These are phyloP conservation scores for Charadrius vociferus DNA, from an alignment of 2,113 vertebrate genomes.

Conservation along the genomic window DNA sequence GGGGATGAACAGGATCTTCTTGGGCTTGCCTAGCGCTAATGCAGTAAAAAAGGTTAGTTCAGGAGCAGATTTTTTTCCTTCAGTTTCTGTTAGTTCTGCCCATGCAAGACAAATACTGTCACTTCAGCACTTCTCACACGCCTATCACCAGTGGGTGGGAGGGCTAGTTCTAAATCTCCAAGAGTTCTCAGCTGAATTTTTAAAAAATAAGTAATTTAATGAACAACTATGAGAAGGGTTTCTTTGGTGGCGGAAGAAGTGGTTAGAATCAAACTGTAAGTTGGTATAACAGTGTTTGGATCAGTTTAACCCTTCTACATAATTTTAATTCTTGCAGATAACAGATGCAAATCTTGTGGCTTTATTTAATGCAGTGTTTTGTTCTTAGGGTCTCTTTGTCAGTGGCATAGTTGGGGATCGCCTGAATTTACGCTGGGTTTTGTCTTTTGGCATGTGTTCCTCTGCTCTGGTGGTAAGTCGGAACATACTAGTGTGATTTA, in stretches of 20 bases:
- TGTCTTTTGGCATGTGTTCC: constrained; percentile 93
- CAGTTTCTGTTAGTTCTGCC: background rate
- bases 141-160: background rate
- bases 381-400: constrained; percentile 88
- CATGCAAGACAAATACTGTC: background rate
- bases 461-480: constrained; percentile 90
- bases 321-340: background rate
- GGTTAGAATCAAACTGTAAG: background rate
- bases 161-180: background rate
- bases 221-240: background rate
- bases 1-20: background rate
- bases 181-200: background rate
- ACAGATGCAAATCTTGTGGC: background rate
- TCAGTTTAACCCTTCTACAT: background rate
- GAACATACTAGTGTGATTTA: background rate
- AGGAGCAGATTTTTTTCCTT: background rate
- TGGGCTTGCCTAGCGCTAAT: background rate
- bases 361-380: background rate
- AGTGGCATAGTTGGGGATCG: constrained; percentile 92
- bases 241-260: background rate
- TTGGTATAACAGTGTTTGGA: background rate
- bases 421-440: constrained; percentile 90
- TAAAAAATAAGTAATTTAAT: background rate
- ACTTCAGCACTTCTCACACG: background rate
- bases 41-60: background rate